Base-by-base conservation (phyloP, 2,888 invertebrate species). In the Lasioglossum zephyrum region DNA sequence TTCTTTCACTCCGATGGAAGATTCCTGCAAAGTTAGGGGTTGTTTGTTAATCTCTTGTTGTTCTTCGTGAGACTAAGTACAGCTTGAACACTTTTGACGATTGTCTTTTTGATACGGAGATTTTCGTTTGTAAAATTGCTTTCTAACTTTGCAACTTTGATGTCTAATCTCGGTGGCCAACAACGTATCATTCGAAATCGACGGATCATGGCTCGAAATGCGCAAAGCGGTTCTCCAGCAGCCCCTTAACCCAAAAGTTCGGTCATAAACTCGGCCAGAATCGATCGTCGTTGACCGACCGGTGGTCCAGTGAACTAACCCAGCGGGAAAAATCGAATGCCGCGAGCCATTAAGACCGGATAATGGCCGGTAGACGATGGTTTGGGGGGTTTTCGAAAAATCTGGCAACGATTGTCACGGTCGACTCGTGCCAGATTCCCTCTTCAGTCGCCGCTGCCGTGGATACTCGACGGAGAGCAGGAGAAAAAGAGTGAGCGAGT, bases 381-480 rank as follows among this genome's bases (percentile, higher is more conserved):
- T 9, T 8, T 69, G 11, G 41, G 69, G 36, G 77, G 76, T 82
- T 87, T 81, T 81, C 76, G 84, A 88, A 88, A 90, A 89, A 86
- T 83, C 80, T 82, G 82, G 78, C 90, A 85, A 78, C 85, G 89
- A 89, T 89, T 82, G 85, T 88, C 84, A 80, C 79, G 84, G 84
- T 82, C 88, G 82, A 75, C 80, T 85, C 85, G 81, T 83, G 87
- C 83, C 83, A 87, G 81, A 87, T 85, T 84, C 73, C 60, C 78
- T 70, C 75, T 78, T 79, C 70, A 66, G 8, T 31, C 66, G 76
- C 22, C 22, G 53, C 53, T 22, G 22, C 53, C 9, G 44, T 44
- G 44, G 44, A 44, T 44, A 44, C 44, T 44, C 44, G 44, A 44
- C 44, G 44, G 72, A 73, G 36, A 63, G 31, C 74, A 44, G 8